phyloP scores from a whole-genome alignment of 2,797 vertebrate species.

The Loriculus beryllinus region DNA sequence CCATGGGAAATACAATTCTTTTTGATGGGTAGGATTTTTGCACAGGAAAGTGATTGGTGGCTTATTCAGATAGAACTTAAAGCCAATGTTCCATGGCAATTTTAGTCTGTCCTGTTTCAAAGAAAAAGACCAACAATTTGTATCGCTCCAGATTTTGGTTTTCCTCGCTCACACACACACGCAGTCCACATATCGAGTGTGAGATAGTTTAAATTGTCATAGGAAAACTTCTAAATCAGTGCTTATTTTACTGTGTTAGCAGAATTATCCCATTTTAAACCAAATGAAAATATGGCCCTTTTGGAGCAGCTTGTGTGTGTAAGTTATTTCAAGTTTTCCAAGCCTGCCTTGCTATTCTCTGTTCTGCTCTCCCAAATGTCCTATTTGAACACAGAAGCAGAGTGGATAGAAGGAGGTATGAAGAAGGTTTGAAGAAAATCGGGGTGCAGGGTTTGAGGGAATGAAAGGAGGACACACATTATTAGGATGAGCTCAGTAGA shows the following conservation, averaged over 20 bases:
- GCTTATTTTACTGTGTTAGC: not conserved
- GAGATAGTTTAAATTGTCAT: not conserved
- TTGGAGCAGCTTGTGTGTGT: not conserved
- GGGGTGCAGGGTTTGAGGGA: not conserved
- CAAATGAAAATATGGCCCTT: not conserved
- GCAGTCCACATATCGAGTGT: not conserved
- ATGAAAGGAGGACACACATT: not conserved
- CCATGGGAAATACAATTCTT: not conserved
- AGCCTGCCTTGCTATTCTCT: not conserved
- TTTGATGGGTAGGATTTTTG: not conserved
- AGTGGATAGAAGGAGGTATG: not conserved
- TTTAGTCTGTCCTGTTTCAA: not conserved
- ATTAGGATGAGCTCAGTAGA: not conserved
- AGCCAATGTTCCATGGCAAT: accelerated
- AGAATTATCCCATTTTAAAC: not conserved
- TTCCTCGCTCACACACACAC: not conserved
- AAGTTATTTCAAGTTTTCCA: not conserved
- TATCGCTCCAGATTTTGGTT: not conserved
- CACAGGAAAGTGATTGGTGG: not conserved
- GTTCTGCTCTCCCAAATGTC: not conserved
- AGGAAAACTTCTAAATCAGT: not conserved
- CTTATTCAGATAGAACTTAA: not conserved
- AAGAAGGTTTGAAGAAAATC: not conserved
- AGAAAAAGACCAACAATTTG: not conserved
- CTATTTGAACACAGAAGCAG: not conserved